Evolutionary conservation across 2,113 vertebrate genomes (phyloP), one percentile per base, ranked within the genome.

Genomic region (Trematocara marginatum): DNA sequence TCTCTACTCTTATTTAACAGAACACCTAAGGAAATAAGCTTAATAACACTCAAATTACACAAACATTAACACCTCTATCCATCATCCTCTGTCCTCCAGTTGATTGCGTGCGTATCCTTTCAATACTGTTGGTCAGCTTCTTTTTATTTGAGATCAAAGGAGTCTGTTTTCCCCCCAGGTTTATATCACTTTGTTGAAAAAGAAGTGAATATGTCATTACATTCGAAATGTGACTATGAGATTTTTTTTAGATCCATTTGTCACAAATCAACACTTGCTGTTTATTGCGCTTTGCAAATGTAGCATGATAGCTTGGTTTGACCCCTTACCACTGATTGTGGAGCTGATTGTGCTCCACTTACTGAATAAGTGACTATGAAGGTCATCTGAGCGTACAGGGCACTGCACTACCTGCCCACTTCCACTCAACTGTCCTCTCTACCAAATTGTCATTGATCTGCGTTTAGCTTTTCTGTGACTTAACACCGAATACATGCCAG

Each of bases 381-480:
- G 91, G 91, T 95, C 89, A 38, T 89, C 51, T 15, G 54, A 42
- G 45, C 20, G 10, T 9, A 61, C 15, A 45, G 20, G 29, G 20
- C 7, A 31, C 54, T 56, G 59, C 79, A 53, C 35, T 49, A 52
- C 74, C 85, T 89, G 82, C 78, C 56, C 82, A 45, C 71, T 87
- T 11, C 45, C 76, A 56, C 57, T 92, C 54, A 54, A 45, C 66
- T 7, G 3, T 69, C 7, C 11, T 56, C 38, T 83, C 45, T 42
- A 91, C 91, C 85, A 59, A 87, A 86, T 92, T 93, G 49, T 87
- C 79, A 93, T 94, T 86, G 90, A 94, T 93, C 87, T 84, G 69
- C 80, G 53, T 81, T 92, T 80, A 89, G 81, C 84, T 85, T 85
- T 76, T 79, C 79, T 69, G 40, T 49, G 79, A 42, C 85, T 56